Conservation (phyloP, 92 coral and sea anemone species). For the Phymanthus crucifer region DNA sequence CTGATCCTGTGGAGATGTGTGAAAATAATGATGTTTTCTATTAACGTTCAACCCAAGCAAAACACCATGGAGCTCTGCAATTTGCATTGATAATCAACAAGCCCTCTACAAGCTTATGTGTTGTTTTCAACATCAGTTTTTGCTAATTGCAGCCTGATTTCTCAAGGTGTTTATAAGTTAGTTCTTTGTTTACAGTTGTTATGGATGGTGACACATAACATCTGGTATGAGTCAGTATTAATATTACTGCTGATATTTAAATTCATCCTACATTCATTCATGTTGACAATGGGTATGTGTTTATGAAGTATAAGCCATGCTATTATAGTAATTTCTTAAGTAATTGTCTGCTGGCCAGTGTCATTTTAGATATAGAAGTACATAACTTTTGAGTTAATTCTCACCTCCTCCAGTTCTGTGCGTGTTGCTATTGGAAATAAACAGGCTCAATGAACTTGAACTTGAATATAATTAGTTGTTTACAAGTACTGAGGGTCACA, state of each 20-base stretch:
- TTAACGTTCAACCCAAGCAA: background rate
- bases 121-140: background rate
- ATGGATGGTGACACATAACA: too few relatives aligned
- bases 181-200: too few relatives aligned
- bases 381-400: background rate
- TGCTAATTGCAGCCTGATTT: background rate
- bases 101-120: background rate
- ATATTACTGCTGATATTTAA: background rate
- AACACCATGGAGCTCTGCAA: background rate
- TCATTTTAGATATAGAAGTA: background rate
- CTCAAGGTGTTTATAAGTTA: background rate
- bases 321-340: background rate
- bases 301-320: background rate
- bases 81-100: background rate
- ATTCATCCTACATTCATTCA: background rate
- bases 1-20: background rate
- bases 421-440: background rate
- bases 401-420: background rate
- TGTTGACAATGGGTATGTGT: background rate
- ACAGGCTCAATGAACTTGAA: slow-evolving; percentile 4
- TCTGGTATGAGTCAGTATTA: too few relatives aligned
- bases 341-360: background rate
- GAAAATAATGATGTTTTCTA: background rate
- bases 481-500: background rate
- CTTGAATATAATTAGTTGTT: slow-evolving; percentile 7